Evolutionary conservation across 2,797 vertebrate species (phyloP).

Genomic region (Vultur gryphus): DNA sequence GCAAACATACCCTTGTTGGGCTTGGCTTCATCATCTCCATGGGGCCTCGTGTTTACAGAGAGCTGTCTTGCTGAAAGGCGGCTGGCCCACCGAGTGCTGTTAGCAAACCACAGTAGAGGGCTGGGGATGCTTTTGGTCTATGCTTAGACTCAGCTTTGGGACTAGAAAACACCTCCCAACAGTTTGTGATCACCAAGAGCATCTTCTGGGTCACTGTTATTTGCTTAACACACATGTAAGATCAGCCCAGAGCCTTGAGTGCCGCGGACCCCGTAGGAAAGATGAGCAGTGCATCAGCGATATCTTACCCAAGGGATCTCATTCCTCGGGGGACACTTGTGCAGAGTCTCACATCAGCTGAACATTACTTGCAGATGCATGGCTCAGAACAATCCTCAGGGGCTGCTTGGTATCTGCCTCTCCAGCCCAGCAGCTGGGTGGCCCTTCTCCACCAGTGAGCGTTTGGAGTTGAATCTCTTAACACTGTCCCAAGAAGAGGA

Average conservation of each 20-base stretch:
- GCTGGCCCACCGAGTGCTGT: too few species aligned
- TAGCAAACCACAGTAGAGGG: neutral
- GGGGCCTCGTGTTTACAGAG: rapidly evolving
- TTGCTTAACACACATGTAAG: neutral
- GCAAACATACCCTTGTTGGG: neutral
- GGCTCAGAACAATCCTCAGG: neutral
- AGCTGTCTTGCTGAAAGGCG: neutral
- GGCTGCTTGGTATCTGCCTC: neutral
- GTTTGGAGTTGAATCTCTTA: neutral
- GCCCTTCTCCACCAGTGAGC: neutral
- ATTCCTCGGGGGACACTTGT: neutral
- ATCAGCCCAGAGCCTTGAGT: neutral
- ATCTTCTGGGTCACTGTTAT: neutral
- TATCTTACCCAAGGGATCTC: neutral
- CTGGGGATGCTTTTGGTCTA: neutral
- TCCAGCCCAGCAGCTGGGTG: neutral
- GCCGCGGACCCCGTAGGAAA: neutral
- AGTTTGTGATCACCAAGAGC: neutral
- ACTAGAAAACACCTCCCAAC: neutral
- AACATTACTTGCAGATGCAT: neutral
- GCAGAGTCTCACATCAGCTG: neutral
- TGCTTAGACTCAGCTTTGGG: neutral
- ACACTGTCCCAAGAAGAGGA: neutral
- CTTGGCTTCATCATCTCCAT: neutral
- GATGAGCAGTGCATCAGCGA: neutral